Conservation (phyloP, 30 jellyfish, hydroid and myxozoan species). For the Turritopsis rubra region DNA sequence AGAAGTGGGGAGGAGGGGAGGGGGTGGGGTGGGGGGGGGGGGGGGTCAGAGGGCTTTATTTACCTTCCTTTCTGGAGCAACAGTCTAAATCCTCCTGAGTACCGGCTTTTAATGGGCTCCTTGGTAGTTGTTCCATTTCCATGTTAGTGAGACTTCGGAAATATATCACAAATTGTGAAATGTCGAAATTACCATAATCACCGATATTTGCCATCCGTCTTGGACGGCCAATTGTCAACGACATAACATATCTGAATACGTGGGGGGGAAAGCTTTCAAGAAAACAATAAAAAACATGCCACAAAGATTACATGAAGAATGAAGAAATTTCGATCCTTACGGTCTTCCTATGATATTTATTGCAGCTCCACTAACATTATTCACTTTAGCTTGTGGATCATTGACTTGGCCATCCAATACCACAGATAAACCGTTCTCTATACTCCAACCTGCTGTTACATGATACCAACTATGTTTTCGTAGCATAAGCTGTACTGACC, state of each 20-base stretch:
- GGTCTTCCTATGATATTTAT: conserved; percentile 3
- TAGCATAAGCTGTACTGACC: conserved; percentile 44
- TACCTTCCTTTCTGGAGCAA: conserved; percentile 41
- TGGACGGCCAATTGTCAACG: conserved; percentile 85
- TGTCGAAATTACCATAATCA: conserved; percentile 67
- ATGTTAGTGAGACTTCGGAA: conserved; percentile 31
- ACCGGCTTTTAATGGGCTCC: conserved; percentile 3
- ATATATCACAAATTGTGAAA: conserved; percentile 63
- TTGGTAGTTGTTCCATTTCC: conserved; percentile 19
- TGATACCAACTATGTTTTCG: conserved; percentile 57
- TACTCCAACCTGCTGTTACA: conserved; percentile 54
- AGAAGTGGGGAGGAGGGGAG: too few species aligned
- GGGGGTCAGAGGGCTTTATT: too few species aligned
- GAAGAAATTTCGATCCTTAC: conserved; percentile 4
- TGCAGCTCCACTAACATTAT: conserved; percentile 25
- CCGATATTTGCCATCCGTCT: conserved; percentile 21
- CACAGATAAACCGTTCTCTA: conserved; percentile 49
- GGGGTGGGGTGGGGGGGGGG: too few species aligned
- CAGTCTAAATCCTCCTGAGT: conserved; percentile 4
- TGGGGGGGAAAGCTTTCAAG: too few species aligned
- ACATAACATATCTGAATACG: conserved; percentile 36
- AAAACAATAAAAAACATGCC: too few species aligned
- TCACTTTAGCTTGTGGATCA: conserved; percentile 8
- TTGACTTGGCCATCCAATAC: conserved; percentile 49
- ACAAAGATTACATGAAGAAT: not conserved